Evolutionary conservation across 2,888 invertebrate species (phyloP).

Genomic region (Tachina lurida): DNA sequence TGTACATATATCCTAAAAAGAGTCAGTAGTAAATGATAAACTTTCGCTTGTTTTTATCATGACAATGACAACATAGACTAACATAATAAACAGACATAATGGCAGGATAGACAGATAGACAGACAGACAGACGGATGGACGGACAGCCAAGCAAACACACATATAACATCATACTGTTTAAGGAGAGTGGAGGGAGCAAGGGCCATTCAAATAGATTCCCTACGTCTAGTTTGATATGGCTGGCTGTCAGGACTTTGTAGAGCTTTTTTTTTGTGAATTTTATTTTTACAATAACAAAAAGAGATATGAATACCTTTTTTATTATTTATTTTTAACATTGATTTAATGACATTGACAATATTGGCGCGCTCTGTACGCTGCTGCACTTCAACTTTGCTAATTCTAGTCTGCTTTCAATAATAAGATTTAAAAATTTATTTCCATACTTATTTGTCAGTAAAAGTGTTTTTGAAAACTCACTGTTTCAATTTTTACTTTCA

Average conservation of each 20-base stretch:
- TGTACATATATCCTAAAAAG: background rate
- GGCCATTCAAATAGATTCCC: conserved; percentile 21
- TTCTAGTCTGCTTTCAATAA: conserved; percentile 12
- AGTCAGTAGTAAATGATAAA: conserved; percentile 53
- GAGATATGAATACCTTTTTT: conserved; percentile 74
- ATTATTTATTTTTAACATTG: conserved; percentile 77
- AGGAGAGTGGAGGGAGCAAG: background rate
- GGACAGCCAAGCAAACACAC: conserved; percentile 7
- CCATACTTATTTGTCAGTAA: conserved; percentile 9
- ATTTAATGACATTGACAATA: conserved; percentile 81
- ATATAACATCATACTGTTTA: conserved; percentile 26
- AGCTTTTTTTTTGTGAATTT: background rate
- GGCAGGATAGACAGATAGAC: conserved; percentile 20
- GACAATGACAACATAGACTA: conserved; percentile 66
- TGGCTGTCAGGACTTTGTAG: conserved; percentile 54
- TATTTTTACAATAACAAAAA: conserved; percentile 29
- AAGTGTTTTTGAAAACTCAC: background rate
- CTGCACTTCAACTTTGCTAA: conserved; percentile 34
- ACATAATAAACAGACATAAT: conserved; percentile 42
- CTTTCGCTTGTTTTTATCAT: conserved; percentile 70
- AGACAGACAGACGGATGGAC: conserved; percentile 27
- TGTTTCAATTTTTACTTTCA: background rate
- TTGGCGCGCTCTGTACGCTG: conserved; percentile 61
- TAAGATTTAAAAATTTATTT: conserved; percentile 22
- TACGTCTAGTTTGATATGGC: conserved; percentile 39